Base-by-base conservation (phyloP, 2,888 invertebrate species). In the Creontiades dilutus region DNA sequence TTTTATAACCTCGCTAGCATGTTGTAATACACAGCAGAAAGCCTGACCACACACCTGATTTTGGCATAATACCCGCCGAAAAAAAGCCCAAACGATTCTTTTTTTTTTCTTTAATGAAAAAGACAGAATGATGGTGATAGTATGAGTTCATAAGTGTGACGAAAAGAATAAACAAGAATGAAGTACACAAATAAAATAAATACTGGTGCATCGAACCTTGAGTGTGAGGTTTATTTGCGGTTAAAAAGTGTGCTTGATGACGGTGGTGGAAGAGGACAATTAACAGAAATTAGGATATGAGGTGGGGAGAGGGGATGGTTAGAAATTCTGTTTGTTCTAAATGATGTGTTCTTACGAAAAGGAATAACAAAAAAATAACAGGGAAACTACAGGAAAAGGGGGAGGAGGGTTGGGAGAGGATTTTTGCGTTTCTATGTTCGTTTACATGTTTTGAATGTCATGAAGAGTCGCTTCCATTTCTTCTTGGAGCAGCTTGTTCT, bases 381-480 rank as follows among this genome's bases (percentile, higher is more conserved):
- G 23, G 80, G 57, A 80, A 88, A 78, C 28, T 52, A 47, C 46
- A 57, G 75, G 86, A 52, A 82, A 48, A 23, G 5, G 4, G 23
- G 52, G 82, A 14, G 37, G 19, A 48, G 85, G 88, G 76, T 27
- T 46, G 68, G 88, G 82, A 48, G 80, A 81, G 27, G 47, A 75
- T 86, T 90, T 90, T 75, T 37, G 16, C 16, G 16, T 52, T 81
- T 52, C 57, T 78, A 37, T 46, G 84, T 91, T 85, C 46, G 28
- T 95, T 96, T 97, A 99, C 98, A 99, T 98, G 95, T 98, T 98
- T 95, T 99, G 98, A 95, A 99, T 98, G 95, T 99, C 99, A 96
- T 98, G 98, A 95, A 99, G 96, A 93, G 99, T 98, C 94, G 98
- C 96, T 95, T 99, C 99, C 97, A 99, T 98, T 95, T 99, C 99